Conservation (phyloP, 2,113 vertebrate genomes). For the Paramisgurnus dabryanus region DNA sequence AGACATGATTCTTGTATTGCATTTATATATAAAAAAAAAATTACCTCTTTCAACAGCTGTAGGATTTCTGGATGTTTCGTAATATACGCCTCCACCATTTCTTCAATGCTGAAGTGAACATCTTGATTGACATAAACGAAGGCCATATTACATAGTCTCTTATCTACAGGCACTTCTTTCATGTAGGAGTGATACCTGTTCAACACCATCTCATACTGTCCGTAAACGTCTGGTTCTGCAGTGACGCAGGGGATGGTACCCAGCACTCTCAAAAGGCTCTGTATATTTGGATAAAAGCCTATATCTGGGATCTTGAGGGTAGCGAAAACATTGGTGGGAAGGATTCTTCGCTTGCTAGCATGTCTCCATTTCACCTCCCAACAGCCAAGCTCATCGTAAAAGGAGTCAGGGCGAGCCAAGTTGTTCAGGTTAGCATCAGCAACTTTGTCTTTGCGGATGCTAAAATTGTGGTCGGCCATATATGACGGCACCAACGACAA, state of each 20-base stretch:
- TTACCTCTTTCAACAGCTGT: constrained; percentile 68
- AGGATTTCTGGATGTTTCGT: constrained; percentile 75
- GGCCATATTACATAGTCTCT: constrained; percentile 73
- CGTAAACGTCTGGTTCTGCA: constrained; percentile 77
- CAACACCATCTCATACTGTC: constrained; percentile 79
- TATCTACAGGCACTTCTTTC: constrained; percentile 66
- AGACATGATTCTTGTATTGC: background rate
- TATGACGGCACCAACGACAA: constrained; percentile 78
- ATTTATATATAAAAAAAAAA: background rate
- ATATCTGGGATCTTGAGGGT: constrained; percentile 80
- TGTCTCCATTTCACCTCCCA: constrained; percentile 82
- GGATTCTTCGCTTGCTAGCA: constrained; percentile 78
- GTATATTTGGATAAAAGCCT: constrained; percentile 79
- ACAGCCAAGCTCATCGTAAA: constrained; percentile 79
- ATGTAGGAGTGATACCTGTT: constrained; percentile 74
- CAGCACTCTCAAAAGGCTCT: constrained; percentile 77
- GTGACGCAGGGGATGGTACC: constrained; percentile 79
- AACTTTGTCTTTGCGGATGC: constrained; percentile 80
- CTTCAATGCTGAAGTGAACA: constrained; percentile 75
- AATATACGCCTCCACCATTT: constrained; percentile 75
- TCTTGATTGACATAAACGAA: constrained; percentile 79
- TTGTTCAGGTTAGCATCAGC: constrained; percentile 80
- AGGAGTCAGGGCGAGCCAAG: constrained; percentile 75
- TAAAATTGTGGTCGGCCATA: constrained; percentile 82
- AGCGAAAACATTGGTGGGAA: constrained; percentile 77